phyloP scores from a whole-genome alignment of 2,113 vertebrate genomes.

The Ascaphus truei region DNA sequence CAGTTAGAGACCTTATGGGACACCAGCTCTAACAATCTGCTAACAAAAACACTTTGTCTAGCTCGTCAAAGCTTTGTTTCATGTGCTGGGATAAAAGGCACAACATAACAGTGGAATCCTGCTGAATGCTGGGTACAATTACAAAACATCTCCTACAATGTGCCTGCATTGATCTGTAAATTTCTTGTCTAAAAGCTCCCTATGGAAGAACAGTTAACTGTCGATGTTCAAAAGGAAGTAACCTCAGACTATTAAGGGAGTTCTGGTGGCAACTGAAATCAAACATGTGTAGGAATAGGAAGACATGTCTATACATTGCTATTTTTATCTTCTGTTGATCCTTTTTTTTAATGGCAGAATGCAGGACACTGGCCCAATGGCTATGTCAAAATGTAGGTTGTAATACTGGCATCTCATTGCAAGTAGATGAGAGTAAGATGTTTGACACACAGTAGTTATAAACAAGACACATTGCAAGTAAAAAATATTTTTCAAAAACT shows the following conservation, averaged over 20 bases:
- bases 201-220: conserved; percentile 13
- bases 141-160: not conserved
- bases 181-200: conserved; percentile 23
- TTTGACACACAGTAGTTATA: too few relatives aligned
- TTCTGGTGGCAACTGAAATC: not conserved
- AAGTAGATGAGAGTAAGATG: too few relatives aligned
- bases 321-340: not conserved
- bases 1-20: not conserved
- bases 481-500: too few relatives aligned
- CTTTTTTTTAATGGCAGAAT: not conserved
- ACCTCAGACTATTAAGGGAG: not conserved
- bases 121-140: not conserved
- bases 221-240: not conserved
- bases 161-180: conserved; percentile 4
- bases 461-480: too few relatives aligned
- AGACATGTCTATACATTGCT: conserved; percentile 12
- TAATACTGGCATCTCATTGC: too few relatives aligned
- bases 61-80: not conserved
- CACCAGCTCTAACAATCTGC: conserved; percentile 1
- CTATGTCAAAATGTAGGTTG: too few relatives aligned
- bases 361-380: not conserved
- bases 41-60: not conserved
- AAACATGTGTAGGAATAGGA: not conserved
- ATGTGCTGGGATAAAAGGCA: not conserved
- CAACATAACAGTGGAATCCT: not conserved